Evolutionary conservation across 2,888 invertebrate genomes (phyloP), one percentile per base, ranked within the genome.

Genomic region (Aquatica leii): DNA sequence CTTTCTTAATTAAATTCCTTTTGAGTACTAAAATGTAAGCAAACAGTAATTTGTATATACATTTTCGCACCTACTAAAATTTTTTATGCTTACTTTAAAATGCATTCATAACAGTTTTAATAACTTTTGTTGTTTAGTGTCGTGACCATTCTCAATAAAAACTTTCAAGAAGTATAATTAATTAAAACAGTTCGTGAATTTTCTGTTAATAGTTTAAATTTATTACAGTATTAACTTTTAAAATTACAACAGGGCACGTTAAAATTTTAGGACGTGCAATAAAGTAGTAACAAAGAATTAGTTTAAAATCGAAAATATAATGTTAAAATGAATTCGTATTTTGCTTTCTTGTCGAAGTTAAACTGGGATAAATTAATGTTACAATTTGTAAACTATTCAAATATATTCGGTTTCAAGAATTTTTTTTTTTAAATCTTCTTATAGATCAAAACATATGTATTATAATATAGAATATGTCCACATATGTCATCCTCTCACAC

Each of bases 361-460:
- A 6, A 49, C 17, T 50, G 31, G 12, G 17, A 24, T 24, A 14
- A 34, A 15, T 24, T 50, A 34, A 14, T 15, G n/a, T 20, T 17
- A 48, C 48, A 24, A 51, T 31, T 51, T 51, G 2, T 51, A 34
- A 51, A 2, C 15, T 34, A 51, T 51, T 34, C 14, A 24, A 52
- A 52, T 37, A 6, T 52, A 52, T 52, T 52, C 52, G 14, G 21
- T 17, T 15, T 52, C 9, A 31, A 35, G 18, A 8, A 52, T 15
- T 17, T 35, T 6, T 52, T 35, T 52, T 18, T 37, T 4, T 24
- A 24, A 4, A 24, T 37, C 4, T 52, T 34, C 49, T 37, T 31
- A 35, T 52, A n/a, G 52, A 52, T 31, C 20, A 20, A 35, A 52
- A 52, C 52, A 52, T 52, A 52, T 51, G 51, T 51, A 31, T 21